Conservation (phyloP, 2,888 invertebrate species). For the Seira ritae region DNA sequence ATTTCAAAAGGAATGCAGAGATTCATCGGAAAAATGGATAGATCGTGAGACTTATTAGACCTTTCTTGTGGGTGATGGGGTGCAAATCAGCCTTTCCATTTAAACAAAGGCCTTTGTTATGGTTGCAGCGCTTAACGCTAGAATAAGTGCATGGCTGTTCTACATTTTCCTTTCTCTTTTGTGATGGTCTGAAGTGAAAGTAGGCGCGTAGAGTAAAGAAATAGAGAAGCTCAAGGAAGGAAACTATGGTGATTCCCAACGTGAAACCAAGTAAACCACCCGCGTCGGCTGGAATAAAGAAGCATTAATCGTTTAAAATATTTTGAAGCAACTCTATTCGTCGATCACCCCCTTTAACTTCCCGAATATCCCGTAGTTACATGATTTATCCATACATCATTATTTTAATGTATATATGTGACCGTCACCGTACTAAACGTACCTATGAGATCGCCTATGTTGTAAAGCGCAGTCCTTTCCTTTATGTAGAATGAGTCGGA, state of each 20-base stretch:
- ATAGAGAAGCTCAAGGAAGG: constrained; percentile 37
- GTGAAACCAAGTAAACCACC: constrained; percentile 36
- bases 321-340: no score
- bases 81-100: background rate
- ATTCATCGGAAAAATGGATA: background rate
- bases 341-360: no score
- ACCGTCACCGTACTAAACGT: no score
- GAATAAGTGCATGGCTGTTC: no score
- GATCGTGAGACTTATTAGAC: background rate
- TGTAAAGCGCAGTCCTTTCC: constrained; percentile 23
- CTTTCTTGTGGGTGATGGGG: background rate
- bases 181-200: background rate
- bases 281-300: constrained; percentile 24
- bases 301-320: background rate
- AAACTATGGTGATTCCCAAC: constrained; percentile 35
- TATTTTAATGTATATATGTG: no score
- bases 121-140: no score
- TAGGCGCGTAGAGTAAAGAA: constrained; percentile 29
- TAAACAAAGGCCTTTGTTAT: no score
- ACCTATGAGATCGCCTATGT: constrained; percentile 25
- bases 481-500: constrained; percentile 31
- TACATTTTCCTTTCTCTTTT: background rate
- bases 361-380: no score
- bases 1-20: no score
- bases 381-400: no score